These are phyloP conservation scores for Rhyacophila evoluta DNA, from an alignment of 2,888 invertebrate species.

Conservation along the genomic window DNA sequence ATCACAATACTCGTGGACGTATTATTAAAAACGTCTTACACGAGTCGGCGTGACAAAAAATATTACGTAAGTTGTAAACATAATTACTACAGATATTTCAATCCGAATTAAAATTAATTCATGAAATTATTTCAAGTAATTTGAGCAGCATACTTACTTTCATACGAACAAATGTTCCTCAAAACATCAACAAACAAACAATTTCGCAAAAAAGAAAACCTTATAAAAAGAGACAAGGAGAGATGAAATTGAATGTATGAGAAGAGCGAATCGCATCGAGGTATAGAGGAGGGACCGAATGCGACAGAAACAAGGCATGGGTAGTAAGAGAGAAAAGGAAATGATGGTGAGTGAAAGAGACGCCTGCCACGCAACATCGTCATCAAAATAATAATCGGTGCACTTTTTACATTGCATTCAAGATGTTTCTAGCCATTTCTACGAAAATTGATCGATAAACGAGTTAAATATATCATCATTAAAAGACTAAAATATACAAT, in stretches of 20 bases:
- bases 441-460: not conserved
- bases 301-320: not conserved
- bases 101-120: not conserved
- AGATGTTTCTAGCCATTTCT: not conserved
- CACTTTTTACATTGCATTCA: constrained; percentile 2
- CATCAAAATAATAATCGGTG: constrained; percentile 14
- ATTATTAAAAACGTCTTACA: too few species aligned
- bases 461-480: too few species aligned
- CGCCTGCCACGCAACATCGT: not conserved
- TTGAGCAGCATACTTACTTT: not conserved
- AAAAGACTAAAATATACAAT: too few species aligned
- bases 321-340: not conserved
- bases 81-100: not conserved
- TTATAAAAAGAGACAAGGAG: not conserved
- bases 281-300: not conserved
- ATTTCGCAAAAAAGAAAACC: not conserved
- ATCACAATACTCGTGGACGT: too few species aligned
- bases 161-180: not conserved
- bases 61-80: not conserved
- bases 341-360: not conserved
- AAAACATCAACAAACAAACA: not conserved
- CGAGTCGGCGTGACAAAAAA: too few species aligned
- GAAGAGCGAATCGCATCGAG: not conserved
- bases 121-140: not conserved
- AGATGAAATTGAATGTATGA: not conserved